phyloP scores from a whole-genome alignment of 2,113 vertebrate genomes.

The Platysternon megacephalum region DNA sequence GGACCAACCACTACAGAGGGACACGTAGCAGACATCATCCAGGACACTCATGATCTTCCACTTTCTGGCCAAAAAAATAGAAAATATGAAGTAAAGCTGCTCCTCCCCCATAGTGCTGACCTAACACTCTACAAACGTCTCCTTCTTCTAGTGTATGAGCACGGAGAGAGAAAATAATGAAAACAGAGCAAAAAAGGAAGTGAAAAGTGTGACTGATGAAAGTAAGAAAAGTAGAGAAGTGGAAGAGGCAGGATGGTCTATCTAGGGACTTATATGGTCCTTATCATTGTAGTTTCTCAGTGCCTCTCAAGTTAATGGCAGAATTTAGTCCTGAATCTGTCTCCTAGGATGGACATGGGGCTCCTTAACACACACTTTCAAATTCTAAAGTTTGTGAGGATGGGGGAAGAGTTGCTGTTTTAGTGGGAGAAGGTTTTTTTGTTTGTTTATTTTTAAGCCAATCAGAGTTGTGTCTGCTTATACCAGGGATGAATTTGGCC shows the following conservation, averaged over 20 bases:
- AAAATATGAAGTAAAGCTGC: background rate
- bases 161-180: background rate
- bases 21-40: background rate
- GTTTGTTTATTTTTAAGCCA: background rate
- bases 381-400: background rate
- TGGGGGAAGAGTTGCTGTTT: background rate
- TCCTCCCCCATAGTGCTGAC: background rate
- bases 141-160: accelerated
- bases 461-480: background rate
- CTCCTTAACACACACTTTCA: background rate
- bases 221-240: background rate
- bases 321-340: background rate
- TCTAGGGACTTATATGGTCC: background rate
- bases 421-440: background rate
- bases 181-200: background rate
- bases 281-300: background rate
- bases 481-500: background rate
- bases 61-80: too few relatives aligned
- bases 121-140: background rate
- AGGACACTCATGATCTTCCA: background rate
- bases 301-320: background rate
- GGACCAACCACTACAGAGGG: background rate
- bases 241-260: background rate
- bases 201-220: background rate
- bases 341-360: background rate